phyloP scores from a whole-genome alignment of 1,140 invertebrate species.

The Drosophila sturtevanti region DNA sequence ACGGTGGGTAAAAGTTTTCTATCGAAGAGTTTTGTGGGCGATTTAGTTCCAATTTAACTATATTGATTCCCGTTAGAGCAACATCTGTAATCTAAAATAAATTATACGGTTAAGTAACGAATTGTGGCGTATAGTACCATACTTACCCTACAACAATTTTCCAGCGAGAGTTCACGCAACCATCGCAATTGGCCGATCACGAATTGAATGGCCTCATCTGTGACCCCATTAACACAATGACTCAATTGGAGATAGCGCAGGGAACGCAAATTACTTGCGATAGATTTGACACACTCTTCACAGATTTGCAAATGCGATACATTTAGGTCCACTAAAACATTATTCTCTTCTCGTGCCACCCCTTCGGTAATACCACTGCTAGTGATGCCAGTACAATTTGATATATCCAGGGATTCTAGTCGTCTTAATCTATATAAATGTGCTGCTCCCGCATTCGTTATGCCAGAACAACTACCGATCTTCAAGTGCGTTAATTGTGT shows the following conservation, averaged over 20 bases:
- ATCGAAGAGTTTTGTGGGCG: constrained; percentile 36
- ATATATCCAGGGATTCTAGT: constrained; percentile 86
- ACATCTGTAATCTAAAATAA: constrained; percentile 84
- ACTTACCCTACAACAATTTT: constrained; percentile 86
- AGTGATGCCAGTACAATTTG: constrained; percentile 87
- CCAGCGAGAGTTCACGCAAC: constrained; percentile 86
- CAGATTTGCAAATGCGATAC: constrained; percentile 86
- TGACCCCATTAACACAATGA: constrained; percentile 87
- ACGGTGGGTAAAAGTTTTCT: constrained; percentile 61
- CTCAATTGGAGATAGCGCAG: constrained; percentile 86
- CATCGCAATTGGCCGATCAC: constrained; percentile 86
- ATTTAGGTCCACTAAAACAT: constrained; percentile 84
- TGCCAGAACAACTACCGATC: constrained; percentile 85
- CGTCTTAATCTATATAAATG: constrained; percentile 84
- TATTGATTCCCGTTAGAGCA: constrained; percentile 86
- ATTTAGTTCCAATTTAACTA: constrained; percentile 73
- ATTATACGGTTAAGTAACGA: not conserved
- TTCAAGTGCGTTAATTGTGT: constrained; percentile 84
- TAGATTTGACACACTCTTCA: constrained; percentile 85
- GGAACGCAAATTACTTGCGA: constrained; percentile 85
- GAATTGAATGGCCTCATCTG: constrained; percentile 86
- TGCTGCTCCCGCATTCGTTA: constrained; percentile 86
- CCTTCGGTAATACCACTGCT: constrained; percentile 85
- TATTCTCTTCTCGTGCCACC: constrained; percentile 84
- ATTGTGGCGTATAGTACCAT: not conserved